phyloP scores from a whole-genome alignment of 2,888 invertebrate genomes.

The Crocallis elinguaria region DNA sequence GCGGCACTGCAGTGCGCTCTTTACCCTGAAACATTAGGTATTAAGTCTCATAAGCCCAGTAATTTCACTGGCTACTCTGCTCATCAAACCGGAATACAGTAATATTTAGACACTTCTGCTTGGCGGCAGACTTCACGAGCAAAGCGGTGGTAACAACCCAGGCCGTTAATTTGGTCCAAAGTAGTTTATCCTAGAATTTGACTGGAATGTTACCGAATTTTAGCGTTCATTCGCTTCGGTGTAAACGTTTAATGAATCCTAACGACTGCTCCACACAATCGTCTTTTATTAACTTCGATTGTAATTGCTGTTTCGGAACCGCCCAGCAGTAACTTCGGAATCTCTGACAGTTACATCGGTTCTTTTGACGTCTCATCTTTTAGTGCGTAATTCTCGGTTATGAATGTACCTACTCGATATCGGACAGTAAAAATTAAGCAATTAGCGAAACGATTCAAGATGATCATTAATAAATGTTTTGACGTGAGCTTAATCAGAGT shows the following conservation, averaged over 20 bases:
- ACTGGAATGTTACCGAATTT: background rate
- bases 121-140: no score
- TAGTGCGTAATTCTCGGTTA: slow-evolving; percentile 2
- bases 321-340: background rate
- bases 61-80: no score
- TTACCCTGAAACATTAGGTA: no score
- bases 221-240: slow-evolving; percentile 1
- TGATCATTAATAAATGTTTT: background rate
- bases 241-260: slow-evolving; percentile 8
- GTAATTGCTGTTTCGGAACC: background rate
- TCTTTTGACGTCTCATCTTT: background rate
- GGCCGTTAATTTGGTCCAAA: no score
- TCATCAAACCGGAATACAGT: no score
- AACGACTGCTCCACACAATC: background rate
- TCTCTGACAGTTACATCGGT: background rate
- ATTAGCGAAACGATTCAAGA: background rate
- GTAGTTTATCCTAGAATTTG: no score
- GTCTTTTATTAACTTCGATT: slow-evolving; percentile 6
- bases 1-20: no score
- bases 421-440: slow-evolving; percentile 2
- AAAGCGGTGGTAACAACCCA: no score
- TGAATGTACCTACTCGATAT: slow-evolving; percentile 3
- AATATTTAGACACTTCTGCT: no score
- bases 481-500: background rate
- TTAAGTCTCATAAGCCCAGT: no score